Conservation (phyloP, 2,797 vertebrate genomes). For the Podargus strigoides region DNA sequence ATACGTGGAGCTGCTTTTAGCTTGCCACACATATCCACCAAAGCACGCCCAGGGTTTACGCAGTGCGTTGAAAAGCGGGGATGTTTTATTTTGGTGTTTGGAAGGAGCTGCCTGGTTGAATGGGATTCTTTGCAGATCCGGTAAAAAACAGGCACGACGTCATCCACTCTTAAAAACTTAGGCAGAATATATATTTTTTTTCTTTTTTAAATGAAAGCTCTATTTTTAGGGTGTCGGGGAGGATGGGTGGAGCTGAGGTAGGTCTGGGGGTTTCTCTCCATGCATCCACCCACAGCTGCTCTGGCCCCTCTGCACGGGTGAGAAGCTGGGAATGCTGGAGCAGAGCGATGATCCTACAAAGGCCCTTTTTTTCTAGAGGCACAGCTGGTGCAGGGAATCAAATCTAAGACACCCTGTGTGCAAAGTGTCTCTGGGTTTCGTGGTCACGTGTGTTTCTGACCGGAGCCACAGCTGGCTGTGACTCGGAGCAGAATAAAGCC, state of each 20-base stretch:
- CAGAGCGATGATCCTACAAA: not conserved
- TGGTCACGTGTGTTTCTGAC: not conserved
- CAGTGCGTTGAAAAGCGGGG: not conserved
- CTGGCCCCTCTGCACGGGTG: not conserved
- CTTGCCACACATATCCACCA: not conserved
- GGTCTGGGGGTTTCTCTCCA: not conserved
- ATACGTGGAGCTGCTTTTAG: not conserved
- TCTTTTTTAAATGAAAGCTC: not conserved
- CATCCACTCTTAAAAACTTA: not conserved
- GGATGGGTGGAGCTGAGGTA: not conserved
- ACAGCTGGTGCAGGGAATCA: slow-evolving; percentile 12
- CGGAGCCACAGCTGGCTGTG: not conserved
- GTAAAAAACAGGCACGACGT: not conserved
- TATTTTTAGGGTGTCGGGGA: not conserved
- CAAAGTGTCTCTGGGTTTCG: not conserved
- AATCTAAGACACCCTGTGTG: not conserved
- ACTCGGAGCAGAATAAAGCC: not conserved
- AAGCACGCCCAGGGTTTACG: not conserved
- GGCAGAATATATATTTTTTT: not conserved
- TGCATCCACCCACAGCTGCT: not conserved
- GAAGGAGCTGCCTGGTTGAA: not conserved
- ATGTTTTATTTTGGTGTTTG: not conserved
- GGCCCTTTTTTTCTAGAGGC: not conserved
- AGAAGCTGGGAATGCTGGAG: not conserved
- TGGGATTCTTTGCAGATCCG: not conserved